Evolutionary conservation across 1,140 invertebrate species (phyloP).

Genomic region (Bombus polaris): DNA sequence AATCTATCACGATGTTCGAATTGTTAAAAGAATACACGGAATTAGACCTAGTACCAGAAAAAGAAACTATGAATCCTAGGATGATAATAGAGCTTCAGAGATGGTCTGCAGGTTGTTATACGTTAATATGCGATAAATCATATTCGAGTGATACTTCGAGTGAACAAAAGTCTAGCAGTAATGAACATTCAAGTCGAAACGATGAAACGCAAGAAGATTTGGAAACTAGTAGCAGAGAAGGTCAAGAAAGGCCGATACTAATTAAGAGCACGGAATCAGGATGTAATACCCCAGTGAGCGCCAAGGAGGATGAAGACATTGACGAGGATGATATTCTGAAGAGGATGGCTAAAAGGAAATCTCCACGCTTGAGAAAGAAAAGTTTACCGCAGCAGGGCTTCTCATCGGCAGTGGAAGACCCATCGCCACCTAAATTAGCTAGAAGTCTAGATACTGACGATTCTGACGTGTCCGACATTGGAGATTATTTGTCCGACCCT

Average conservation of each 20-base stretch:
- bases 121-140: constrained; percentile 78
- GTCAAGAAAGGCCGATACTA: constrained; percentile 62
- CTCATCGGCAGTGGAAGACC: constrained; percentile 10
- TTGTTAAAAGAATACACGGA: constrained; percentile 86
- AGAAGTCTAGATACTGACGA: constrained; percentile 68
- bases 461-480: constrained; percentile 68
- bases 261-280: neutral
- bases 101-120: constrained; percentile 87
- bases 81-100: constrained; percentile 86
- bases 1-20: constrained; percentile 83
- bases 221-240: constrained; percentile 53
- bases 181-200: neutral
- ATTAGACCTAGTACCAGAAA: constrained; percentile 82
- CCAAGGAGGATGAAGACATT: constrained; percentile 37
- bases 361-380: constrained; percentile 4
- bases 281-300: neutral
- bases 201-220: constrained; percentile 82
- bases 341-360: constrained; percentile 12
- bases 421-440: neutral
- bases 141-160: constrained; percentile 21
- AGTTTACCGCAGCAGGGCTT: constrained; percentile 15
- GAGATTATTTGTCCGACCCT: constrained; percentile 67
- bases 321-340: constrained; percentile 33
- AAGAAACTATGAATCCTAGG: constrained; percentile 72
- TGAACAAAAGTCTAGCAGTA: constrained; percentile 26